Conservation (phyloP, 1,140 invertebrate species). For the Arion vulgaris region DNA sequence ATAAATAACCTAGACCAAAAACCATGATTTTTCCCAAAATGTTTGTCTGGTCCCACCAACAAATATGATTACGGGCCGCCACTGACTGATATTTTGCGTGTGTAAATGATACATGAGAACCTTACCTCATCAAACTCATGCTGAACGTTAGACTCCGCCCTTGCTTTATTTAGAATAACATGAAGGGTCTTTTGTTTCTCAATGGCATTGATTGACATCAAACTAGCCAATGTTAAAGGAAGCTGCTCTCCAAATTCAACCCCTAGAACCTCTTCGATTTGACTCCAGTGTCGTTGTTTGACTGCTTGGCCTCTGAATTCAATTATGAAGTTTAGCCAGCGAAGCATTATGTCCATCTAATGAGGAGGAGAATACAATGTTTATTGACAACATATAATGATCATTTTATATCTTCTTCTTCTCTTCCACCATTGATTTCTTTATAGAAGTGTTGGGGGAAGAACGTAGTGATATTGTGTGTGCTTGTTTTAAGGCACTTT, state of each 20-base stretch:
- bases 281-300: slow-evolving; percentile 25
- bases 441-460: too few relatives aligned
- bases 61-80: too few relatives aligned
- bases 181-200: slow-evolving; percentile 35
- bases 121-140: slow-evolving; percentile 34
- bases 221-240: slow-evolving; percentile 27
- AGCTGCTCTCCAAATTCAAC: slow-evolving; percentile 35
- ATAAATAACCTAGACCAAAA: too few relatives aligned
- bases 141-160: slow-evolving; percentile 32
- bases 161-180: slow-evolving; percentile 26
- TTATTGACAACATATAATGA: too few relatives aligned
- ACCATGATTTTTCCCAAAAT: too few relatives aligned
- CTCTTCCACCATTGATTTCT: too few relatives aligned
- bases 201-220: slow-evolving; percentile 37
- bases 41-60: too few relatives aligned
- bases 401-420: too few relatives aligned
- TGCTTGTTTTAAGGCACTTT: too few relatives aligned
- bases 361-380: background rate
- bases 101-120: too few relatives aligned
- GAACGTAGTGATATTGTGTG: too few relatives aligned
- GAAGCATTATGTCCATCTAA: slow-evolving; percentile 38
- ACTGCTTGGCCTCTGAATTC: slow-evolving; percentile 24
- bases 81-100: too few relatives aligned
- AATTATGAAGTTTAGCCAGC: slow-evolving; percentile 37
- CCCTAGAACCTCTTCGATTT: slow-evolving; percentile 36